Evolutionary conservation across 2,113 vertebrate genomes (phyloP), one percentile per base, ranked within the genome.

Genomic region (Hymenochirus boettgeri): DNA sequence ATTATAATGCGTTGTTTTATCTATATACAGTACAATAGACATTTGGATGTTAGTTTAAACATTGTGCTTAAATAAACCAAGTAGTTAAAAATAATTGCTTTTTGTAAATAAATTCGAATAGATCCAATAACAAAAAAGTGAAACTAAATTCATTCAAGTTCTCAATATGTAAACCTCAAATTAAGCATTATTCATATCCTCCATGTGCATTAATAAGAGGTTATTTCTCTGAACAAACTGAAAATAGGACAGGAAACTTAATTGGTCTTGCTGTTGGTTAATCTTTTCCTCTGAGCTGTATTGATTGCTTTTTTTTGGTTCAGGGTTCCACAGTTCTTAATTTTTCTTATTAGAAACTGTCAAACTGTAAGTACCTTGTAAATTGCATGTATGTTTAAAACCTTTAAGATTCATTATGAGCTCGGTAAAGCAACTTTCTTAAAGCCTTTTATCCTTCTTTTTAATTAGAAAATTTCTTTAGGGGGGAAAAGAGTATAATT

Each of bases 321-420:
- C 26, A 52, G 55, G 55, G 51, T 66, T 66, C 64, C 55, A 58
- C 50, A 66, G 64, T 57, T 55, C 46, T 67, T 67, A 51, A 67
- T 67, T 67, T 65, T 67, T 67, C 64, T 58, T 67, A 67, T 67
- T 67, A 67, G 64, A 67, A 67, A 67, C 55, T 67, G 64, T 67
- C 64, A 67, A 58, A 67, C 55, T 59, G 64, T 67, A 67, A 67
- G 64, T 67, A 67, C 64, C 55, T 67, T 67, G 56, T 67, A 67
- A 67, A 67, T 58, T 67, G 55, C 64, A 58, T 67, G 64, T 67
- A 67, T 67, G 57, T 66, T 57, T 67, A 67, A 67, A 55, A 67
- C 64, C 64, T 67, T 67, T 67, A 67, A 51, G 64, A 67, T 67
- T 67, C 64, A 51, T 67, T 67, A 59, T 67, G 57, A 67, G 46